Conservation (phyloP, 2,113 vertebrate genomes). For the Passer montanus region DNA sequence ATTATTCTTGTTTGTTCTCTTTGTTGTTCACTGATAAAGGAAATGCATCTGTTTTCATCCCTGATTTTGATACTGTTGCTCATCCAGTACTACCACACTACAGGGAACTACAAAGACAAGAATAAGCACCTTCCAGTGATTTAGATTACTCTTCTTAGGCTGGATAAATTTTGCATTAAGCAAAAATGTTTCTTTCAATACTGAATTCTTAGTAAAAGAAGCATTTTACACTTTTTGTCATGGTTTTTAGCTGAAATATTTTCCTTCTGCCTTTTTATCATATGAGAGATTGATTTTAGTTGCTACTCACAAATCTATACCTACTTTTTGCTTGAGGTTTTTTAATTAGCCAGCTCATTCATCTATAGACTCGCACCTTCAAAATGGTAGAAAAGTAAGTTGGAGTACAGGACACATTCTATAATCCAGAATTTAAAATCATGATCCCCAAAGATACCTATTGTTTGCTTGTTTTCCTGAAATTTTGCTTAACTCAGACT, state of each 20-base stretch:
- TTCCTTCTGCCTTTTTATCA: background rate
- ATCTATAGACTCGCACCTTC: background rate
- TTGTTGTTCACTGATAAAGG: background rate
- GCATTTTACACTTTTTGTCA: background rate
- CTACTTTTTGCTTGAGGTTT: background rate
- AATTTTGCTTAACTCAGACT: background rate
- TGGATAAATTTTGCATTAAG: background rate
- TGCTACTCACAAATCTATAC: background rate
- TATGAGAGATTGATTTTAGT: background rate
- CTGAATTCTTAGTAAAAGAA: background rate
- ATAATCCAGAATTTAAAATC: background rate
- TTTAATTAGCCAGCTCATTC: background rate
- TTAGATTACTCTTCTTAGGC: background rate
- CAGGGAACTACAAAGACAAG: background rate
- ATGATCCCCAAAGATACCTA: rapidly evolving
- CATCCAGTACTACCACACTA: background rate
- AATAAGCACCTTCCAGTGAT: background rate
- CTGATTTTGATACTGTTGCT: background rate
- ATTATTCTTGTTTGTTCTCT: background rate
- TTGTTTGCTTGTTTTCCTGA: background rate
- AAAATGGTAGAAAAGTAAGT: background rate
- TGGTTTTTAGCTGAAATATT: background rate
- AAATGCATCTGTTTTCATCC: background rate
- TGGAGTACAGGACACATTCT: background rate
- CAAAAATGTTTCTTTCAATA: background rate